These are phyloP conservation scores for Heliconius melpomene DNA, from an alignment of 1,140 invertebrate genomes.

Conservation along the genomic window DNA sequence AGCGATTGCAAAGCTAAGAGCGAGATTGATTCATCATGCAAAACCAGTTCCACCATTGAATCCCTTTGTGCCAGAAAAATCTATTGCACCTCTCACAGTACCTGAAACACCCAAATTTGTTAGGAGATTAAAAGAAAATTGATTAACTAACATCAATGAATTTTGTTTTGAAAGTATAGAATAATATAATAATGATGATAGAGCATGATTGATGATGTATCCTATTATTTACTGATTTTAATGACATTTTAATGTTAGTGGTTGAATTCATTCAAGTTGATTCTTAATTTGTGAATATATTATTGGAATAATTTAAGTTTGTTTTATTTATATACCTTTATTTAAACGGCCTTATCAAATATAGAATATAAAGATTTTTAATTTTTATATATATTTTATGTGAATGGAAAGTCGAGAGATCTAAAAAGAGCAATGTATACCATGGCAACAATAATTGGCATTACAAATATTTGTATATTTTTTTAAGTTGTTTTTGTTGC, in stretches of 20 bases:
- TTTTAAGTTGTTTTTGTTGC: no score
- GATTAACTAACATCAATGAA: constrained; percentile 4
- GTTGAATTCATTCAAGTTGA: background rate
- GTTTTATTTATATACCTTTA: background rate
- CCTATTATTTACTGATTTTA: background rate
- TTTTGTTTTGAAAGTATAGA: background rate
- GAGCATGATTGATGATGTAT: constrained; percentile 5
- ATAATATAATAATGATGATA: background rate
- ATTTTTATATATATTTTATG: no score
- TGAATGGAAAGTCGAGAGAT: no score
- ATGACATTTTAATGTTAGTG: background rate
- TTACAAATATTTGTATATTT: no score
- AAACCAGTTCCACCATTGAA: constrained; percentile 57
- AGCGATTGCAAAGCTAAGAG: constrained; percentile 55
- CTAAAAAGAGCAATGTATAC: no score
- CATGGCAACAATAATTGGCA: no score
- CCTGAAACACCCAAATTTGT: constrained; percentile 74
- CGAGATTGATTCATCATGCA: constrained; percentile 69
- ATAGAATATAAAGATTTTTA: no score
- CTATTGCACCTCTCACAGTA: constrained; percentile 55
- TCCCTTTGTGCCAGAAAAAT: constrained; percentile 66
- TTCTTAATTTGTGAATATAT: background rate
- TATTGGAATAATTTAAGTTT: background rate
- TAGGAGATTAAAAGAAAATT: constrained; percentile 61
- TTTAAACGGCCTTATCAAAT: no score